Percentiles rank a stretch among this genome's conserved stretches.
Evolutionary conservation across 1,140 invertebrate genomes (phyloP).

Genomic region (Propsilocerus akamusi): DNA sequence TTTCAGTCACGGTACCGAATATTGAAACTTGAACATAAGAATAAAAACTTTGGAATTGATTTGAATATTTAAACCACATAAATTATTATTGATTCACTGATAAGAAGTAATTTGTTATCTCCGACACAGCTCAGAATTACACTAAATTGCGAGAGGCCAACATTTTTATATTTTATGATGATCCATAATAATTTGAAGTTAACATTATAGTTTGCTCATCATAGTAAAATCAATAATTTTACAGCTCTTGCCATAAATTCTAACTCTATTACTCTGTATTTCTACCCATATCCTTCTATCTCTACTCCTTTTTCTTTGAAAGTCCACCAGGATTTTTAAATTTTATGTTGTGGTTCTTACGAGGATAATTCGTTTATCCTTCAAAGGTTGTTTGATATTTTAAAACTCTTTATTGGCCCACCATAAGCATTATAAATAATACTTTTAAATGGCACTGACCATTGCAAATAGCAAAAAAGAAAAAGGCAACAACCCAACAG

Average conservation of each 20-base stretch:
- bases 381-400: conserved; percentile 2
- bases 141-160: no score
- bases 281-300: not conserved
- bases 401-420: conserved; percentile 1
- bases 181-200: conserved; percentile 1
- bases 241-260: not conserved
- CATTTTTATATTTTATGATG: no score
- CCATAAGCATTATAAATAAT: not conserved
- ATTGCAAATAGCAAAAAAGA: not conserved
- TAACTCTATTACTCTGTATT: not conserved
- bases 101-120: no score
- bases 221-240: not conserved
- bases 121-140: no score
- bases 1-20: not conserved
- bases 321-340: not conserved
- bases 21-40: not conserved
- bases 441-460: no score
- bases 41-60: not conserved
- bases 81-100: no score
- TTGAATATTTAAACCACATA: not conserved
- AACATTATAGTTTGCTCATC: not conserved
- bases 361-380: not conserved
- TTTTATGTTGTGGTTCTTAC: not conserved
- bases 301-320: not conserved
- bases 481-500: not conserved